These are phyloP conservation scores for Lepidurus arcticus DNA, from an alignment of 1,140 invertebrate species.

Conservation along the genomic window DNA sequence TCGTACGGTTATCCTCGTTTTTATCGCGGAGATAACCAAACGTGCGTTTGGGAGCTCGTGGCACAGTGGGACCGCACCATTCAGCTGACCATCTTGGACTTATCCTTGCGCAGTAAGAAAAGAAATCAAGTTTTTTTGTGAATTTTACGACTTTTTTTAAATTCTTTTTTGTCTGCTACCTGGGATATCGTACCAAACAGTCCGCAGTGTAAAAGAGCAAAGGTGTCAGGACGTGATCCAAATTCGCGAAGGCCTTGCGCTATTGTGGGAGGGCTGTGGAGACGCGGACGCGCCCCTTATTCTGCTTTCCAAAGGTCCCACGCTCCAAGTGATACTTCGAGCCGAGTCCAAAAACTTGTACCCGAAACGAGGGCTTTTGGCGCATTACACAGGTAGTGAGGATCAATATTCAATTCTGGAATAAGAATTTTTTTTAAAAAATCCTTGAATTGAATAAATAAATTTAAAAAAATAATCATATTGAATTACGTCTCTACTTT, in stretches of 20 bases:
- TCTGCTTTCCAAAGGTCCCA: slow-evolving; percentile 1
- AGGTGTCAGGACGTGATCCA: slow-evolving; percentile 27
- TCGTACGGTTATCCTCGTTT: slow-evolving; percentile 25
- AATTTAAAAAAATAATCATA: too few species aligned
- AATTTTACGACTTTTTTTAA: neutral
- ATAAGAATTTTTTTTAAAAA: too few species aligned
- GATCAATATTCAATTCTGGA: neutral
- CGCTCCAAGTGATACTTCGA: slow-evolving; percentile 26
- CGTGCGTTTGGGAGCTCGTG: slow-evolving; percentile 25
- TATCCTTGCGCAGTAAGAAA: slow-evolving; percentile 30
- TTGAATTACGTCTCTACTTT: neutral
- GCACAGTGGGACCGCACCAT: slow-evolving; percentile 25
- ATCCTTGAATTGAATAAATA: too few species aligned
- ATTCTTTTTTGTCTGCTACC: neutral
- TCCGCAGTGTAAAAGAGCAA: neutral
- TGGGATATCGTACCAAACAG: slow-evolving; percentile 7
- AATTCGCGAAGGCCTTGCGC: slow-evolving; percentile 26
- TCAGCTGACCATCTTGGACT: slow-evolving; percentile 29
- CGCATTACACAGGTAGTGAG: slow-evolving; percentile 32
- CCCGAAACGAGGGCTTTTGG: slow-evolving; percentile 28
- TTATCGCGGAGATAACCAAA: slow-evolving; percentile 29
- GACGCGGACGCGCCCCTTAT: slow-evolving; percentile 22
- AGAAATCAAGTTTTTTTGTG: neutral
- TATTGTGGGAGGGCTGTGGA: slow-evolving; percentile 27
- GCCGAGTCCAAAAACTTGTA: slow-evolving; percentile 26